Evolutionary conservation across 2,113 vertebrate genomes (phyloP).

Genomic region (Pseudopipra pipra): DNA sequence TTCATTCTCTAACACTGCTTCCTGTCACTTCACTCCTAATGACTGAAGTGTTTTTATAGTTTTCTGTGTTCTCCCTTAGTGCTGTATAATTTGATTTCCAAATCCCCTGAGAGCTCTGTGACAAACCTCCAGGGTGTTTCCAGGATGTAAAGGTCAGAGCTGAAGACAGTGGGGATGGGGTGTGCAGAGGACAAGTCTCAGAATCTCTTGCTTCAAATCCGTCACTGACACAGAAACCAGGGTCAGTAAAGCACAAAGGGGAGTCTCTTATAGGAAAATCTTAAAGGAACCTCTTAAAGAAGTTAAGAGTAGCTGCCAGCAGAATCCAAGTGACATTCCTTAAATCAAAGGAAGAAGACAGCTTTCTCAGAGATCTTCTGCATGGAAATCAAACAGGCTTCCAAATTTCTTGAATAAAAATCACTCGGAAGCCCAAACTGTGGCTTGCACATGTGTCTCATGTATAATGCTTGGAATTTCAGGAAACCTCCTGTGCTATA

Average conservation of each 20-base stretch:
- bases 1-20: background rate
- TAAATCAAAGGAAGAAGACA: background rate
- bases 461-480: background rate
- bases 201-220: background rate
- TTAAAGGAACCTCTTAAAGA: background rate
- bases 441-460: background rate
- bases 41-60: constrained; percentile 31
- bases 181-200: background rate
- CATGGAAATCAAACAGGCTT: background rate
- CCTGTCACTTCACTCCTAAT: constrained; percentile 38
- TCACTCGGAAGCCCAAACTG: background rate
- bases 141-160: constrained; percentile 13
- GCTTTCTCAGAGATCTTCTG: background rate
- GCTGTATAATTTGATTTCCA: constrained; percentile 1
- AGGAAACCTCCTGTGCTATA: background rate
- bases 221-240: background rate
- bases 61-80: background rate
- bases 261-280: background rate
- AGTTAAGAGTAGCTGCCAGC: background rate
- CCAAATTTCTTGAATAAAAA: background rate
- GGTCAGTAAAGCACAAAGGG: background rate
- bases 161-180: background rate
- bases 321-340: background rate
- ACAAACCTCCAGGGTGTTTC: constrained; percentile 30
- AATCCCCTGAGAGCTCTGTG: background rate